These are phyloP conservation scores for Prosapia bicincta DNA, from an alignment of 2,888 invertebrate genomes.

Conservation along the genomic window DNA sequence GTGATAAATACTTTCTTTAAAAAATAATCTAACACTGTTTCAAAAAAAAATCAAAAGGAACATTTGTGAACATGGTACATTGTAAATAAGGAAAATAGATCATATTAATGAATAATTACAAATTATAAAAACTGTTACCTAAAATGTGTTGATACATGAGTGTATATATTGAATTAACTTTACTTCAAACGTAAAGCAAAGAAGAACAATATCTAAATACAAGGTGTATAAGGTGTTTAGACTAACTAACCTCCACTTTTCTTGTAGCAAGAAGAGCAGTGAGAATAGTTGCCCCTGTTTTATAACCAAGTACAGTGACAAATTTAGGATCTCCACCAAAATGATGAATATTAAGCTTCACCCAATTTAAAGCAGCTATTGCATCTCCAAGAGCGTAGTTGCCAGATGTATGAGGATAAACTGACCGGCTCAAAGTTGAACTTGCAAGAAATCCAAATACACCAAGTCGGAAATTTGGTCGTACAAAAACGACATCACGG, in stretches of 20 bases:
- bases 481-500: conserved; percentile 79
- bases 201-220: too few species aligned
- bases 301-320: conserved; percentile 80
- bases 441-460: conserved; percentile 72
- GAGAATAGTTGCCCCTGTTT: conserved; percentile 80
- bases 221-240: too few species aligned
- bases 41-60: too few species aligned
- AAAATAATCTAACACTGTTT: too few species aligned
- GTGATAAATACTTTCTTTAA: too few species aligned
- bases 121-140: too few species aligned
- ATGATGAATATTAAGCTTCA: conserved; percentile 73
- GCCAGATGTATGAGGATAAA: conserved; percentile 73
- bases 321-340: conserved; percentile 78
- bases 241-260: conserved; percentile 34
- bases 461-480: conserved; percentile 80
- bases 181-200: too few species aligned
- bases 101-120: too few species aligned
- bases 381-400: conserved; percentile 85
- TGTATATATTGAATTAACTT: too few species aligned
- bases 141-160: too few species aligned
- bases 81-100: too few species aligned
- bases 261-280: conserved; percentile 57
- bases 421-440: conserved; percentile 62
- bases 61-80: too few species aligned
- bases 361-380: conserved; percentile 72